phyloP scores from a whole-genome alignment of 1,140 invertebrate species.

The Cotesia typhae region DNA sequence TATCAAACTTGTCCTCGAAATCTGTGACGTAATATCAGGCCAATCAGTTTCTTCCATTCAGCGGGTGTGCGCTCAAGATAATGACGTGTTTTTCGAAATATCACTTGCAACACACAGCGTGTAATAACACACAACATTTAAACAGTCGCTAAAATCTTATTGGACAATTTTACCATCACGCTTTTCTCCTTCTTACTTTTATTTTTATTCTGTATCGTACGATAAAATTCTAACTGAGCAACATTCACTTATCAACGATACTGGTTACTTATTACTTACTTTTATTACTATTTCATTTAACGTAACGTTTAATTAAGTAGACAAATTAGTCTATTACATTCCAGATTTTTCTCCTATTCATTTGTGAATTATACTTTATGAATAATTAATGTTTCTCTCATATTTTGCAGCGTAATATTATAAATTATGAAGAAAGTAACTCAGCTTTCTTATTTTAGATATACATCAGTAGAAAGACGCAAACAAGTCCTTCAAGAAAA shows the following conservation, averaged over 20 bases:
- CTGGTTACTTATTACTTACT: background rate
- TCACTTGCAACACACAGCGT: background rate
- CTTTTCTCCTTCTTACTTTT: constrained; percentile 5
- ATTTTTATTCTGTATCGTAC: background rate
- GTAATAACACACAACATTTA: background rate
- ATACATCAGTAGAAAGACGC: no score
- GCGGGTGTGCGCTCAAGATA: constrained; percentile 1
- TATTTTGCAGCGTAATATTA: no score
- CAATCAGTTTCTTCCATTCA: background rate
- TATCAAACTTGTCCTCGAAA: background rate
- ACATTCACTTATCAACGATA: background rate
- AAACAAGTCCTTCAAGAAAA: no score
- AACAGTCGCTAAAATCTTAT: background rate
- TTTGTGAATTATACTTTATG: no score
- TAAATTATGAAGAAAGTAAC: no score
- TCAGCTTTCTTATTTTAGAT: no score
- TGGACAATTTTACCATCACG: background rate
- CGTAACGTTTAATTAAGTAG: no score
- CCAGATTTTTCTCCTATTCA: no score
- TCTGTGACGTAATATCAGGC: background rate
- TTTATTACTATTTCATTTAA: background rate
- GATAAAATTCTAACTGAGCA: background rate
- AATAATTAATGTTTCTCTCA: no score
- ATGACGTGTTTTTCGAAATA: constrained; percentile 5
- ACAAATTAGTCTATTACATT: no score